A percentile compares a stretch with the other conserved stretches of the same genome.
These are phyloP conservation scores for Pollachius pollachius DNA, from an alignment of 2,113 vertebrate genomes.

Conservation along the genomic window DNA sequence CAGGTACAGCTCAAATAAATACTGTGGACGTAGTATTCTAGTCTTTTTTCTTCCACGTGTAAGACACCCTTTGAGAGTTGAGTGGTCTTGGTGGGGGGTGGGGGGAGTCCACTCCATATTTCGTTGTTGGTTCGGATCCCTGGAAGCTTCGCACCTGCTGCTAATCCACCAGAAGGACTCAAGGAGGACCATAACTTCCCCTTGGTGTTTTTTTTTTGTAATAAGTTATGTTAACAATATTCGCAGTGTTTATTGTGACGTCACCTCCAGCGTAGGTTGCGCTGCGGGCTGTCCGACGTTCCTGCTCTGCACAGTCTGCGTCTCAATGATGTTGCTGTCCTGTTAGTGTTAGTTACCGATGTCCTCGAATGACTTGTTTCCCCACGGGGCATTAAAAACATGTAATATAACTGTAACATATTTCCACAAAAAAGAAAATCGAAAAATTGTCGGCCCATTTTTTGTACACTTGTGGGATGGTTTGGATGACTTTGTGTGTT, in stretches of 20 bases:
- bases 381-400: conserved; percentile 72
- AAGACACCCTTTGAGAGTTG: conserved; percentile 37
- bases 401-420: conserved; percentile 83
- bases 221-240: conserved; percentile 62
- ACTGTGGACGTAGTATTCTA: not conserved
- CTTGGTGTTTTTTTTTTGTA: conserved; percentile 39
- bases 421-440: conserved; percentile 79
- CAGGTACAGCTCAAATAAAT: conserved; percentile 2
- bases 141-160: conserved; percentile 57
- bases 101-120: not conserved
- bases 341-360: conserved; percentile 66
- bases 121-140: conserved; percentile 29
- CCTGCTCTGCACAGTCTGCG: not conserved
- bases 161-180: conserved; percentile 50
- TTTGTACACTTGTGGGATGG: conserved; percentile 6
- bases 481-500: not conserved
- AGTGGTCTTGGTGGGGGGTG: not conserved
- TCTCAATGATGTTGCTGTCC: conserved; percentile 41
- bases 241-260: conserved; percentile 77
- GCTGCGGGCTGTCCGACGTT: conserved; percentile 32
- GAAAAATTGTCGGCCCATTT: conserved; percentile 31
- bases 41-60: conserved; percentile 17
- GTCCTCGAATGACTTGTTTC: conserved; percentile 61
- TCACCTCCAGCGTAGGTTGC: conserved; percentile 54
- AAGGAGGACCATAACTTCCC: conserved; percentile 34